Percentiles rank a stretch among this genome's conserved stretches.
phyloP scores from a whole-genome alignment of 2,113 vertebrate genomes.

The Heterochromis multidens region DNA sequence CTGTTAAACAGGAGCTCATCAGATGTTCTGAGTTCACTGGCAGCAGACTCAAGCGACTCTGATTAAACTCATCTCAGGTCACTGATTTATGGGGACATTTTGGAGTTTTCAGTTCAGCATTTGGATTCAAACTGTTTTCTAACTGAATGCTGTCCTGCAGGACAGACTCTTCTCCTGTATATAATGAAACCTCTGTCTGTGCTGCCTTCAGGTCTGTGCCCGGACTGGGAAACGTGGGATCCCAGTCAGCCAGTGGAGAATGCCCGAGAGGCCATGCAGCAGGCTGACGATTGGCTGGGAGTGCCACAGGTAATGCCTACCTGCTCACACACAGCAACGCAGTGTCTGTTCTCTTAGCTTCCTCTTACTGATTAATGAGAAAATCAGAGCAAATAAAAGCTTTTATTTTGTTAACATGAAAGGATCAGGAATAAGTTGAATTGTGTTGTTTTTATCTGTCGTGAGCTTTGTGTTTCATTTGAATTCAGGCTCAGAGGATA shows the following conservation, averaged over 20 bases:
- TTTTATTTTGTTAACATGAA: background rate
- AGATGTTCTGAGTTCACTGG: background rate
- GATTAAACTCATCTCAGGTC: too few species aligned
- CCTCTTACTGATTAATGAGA: background rate
- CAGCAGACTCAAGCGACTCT: background rate
- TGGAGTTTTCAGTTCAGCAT: too few species aligned
- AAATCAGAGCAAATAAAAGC: background rate
- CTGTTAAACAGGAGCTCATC: background rate
- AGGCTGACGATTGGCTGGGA: slow-evolving; percentile 89
- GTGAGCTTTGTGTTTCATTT: background rate
- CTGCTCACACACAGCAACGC: background rate
- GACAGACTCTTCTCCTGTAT: background rate
- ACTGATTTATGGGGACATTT: too few species aligned
- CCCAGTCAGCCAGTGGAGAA: slow-evolving; percentile 89
- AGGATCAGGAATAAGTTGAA: background rate
- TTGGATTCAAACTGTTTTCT: background rate
- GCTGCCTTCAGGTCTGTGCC: slow-evolving; percentile 82
- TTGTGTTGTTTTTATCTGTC: background rate
- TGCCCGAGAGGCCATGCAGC: slow-evolving; percentile 90
- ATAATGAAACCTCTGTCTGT: background rate
- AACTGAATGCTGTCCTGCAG: background rate
- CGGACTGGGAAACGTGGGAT: slow-evolving; percentile 90
- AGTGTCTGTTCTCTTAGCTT: background rate
- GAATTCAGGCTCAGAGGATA: background rate
- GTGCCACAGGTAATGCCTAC: slow-evolving; percentile 82